Evolutionary conservation across 2,797 vertebrate species (phyloP).

Genomic region (Pteropus rufus): DNA sequence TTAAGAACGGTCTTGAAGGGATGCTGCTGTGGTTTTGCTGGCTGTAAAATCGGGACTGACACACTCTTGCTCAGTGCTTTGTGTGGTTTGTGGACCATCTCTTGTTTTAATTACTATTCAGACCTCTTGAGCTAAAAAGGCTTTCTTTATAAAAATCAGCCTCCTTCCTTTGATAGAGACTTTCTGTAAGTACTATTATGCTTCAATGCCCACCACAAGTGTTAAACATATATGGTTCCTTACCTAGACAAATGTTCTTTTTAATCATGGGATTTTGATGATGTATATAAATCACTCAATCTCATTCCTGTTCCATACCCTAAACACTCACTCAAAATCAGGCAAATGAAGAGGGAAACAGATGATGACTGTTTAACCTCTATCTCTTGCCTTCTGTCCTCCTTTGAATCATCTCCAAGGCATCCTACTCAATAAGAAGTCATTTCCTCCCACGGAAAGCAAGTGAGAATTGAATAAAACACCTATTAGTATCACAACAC

Average conservation of each 20-base stretch:
- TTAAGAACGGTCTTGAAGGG: neutral
- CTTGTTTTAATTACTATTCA: neutral
- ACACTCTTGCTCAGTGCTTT: neutral
- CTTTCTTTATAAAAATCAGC: neutral
- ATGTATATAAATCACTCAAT: conserved; percentile 37
- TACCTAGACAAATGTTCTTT: neutral
- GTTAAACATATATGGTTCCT: neutral
- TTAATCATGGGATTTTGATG: conserved; percentile 31
- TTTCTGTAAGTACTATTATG: neutral
- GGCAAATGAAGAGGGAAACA: conserved; percentile 47
- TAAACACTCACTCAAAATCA: conserved; percentile 55
- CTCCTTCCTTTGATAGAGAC: neutral
- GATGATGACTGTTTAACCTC: neutral
- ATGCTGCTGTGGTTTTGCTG: neutral
- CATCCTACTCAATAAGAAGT: neutral
- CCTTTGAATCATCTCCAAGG: neutral
- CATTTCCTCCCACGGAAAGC: neutral
- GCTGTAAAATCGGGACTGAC: neutral
- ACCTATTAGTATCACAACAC: neutral
- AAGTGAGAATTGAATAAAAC: neutral
- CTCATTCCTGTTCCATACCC: conserved; percentile 44
- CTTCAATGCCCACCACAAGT: neutral
- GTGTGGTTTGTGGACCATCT: neutral
- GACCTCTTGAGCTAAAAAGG: neutral
- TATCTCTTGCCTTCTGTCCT: neutral